phyloP scores from a whole-genome alignment of 2,888 invertebrate species.

The Nomada goodeniana region DNA sequence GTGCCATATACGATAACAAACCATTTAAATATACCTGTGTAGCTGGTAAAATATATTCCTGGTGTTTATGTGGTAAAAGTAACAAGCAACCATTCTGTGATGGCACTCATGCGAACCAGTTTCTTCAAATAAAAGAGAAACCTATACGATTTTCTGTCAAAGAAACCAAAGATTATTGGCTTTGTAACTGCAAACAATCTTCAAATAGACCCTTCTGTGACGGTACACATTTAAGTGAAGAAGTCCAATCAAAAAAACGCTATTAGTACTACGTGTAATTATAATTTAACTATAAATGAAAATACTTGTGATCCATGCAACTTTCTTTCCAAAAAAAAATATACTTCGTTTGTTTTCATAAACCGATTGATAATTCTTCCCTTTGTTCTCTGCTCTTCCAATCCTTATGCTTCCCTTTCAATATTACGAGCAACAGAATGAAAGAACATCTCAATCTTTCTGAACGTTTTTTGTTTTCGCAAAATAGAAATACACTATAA shows the following conservation, averaged over 20 bases:
- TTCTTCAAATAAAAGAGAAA: conserved; percentile 90
- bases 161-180: conserved; percentile 96
- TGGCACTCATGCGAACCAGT: conserved; percentile 93
- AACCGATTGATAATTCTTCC: no score
- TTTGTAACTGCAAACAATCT: conserved; percentile 99
- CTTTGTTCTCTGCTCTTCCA: not conserved
- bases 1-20: conserved; percentile 93
- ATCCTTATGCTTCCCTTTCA: not conserved
- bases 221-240: conserved; percentile 93
- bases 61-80: conserved; percentile 98
- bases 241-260: conserved; percentile 72
- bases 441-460: not conserved
- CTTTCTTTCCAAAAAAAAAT: not conserved
- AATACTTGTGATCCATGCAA: not conserved
- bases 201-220: conserved; percentile 98
- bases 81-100: conserved; percentile 98
- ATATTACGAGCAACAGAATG: not conserved
- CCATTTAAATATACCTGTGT: conserved; percentile 92
- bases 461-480: not conserved
- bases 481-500: conserved; percentile 15
- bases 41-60: conserved; percentile 87
- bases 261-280: not conserved
- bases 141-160: conserved; percentile 94
- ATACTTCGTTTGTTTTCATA: not conserved
- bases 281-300: not conserved